phyloP scores from a whole-genome alignment of 2,888 invertebrate species.

The Drosophila mulleri region DNA sequence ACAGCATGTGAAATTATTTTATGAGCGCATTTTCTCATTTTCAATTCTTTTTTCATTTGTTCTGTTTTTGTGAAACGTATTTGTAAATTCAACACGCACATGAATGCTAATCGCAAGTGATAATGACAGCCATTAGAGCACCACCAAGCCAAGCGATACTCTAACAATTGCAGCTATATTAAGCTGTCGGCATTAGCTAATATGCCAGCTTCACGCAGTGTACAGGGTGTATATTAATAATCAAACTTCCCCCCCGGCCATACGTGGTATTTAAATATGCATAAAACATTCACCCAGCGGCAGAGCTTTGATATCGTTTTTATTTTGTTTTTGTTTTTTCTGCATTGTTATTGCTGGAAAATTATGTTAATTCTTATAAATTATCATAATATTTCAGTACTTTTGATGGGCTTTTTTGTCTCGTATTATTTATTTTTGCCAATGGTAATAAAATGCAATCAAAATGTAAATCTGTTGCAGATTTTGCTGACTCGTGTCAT shows the following conservation, averaged over 20 bases:
- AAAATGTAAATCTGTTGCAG: conserved; percentile 51
- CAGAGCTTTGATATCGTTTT: conserved; percentile 12
- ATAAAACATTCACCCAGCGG: conserved; percentile 34
- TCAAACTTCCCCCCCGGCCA: conserved; percentile 28
- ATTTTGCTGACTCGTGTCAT: conserved; percentile 30
- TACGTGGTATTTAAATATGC: conserved; percentile 48
- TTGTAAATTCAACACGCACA: conserved; percentile 55
- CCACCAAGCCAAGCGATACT: neutral
- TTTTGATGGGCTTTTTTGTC: neutral
- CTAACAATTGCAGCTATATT: neutral
- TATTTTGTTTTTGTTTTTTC: conserved; percentile 3
- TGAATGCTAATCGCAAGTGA: conserved; percentile 50
- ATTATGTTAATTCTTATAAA: conserved; percentile 53
- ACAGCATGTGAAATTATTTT: conserved; percentile 38
- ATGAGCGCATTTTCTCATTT: conserved; percentile 16
- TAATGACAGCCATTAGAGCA: conserved; percentile 32
- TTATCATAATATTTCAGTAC: conserved; percentile 49
- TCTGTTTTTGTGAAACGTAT: conserved; percentile 12
- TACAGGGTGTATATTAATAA: conserved; percentile 17
- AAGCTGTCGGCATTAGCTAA: neutral
- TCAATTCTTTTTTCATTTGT: neutral
- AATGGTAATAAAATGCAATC: conserved; percentile 51
- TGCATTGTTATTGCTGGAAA: conserved; percentile 15
- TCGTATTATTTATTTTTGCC: neutral
- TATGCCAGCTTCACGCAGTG: neutral